Conservation (phyloP, 2,888 invertebrate species). For the Xestoiulus laeticollis region DNA sequence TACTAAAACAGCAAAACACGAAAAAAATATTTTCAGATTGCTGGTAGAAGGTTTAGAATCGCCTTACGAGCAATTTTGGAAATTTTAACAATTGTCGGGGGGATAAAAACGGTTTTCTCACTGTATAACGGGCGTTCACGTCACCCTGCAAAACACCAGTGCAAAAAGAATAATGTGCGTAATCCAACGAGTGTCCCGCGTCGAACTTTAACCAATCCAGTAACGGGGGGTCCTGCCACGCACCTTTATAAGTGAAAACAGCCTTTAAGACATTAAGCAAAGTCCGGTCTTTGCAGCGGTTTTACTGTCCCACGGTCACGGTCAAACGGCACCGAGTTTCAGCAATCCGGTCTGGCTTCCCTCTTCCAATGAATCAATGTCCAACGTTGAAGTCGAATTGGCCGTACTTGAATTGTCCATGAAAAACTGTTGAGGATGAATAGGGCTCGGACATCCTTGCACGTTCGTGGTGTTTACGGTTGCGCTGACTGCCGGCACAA, state of each 20-base stretch:
- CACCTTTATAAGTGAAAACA: constrained; percentile 22
- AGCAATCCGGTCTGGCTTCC: constrained; percentile 60
- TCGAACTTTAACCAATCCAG: neutral
- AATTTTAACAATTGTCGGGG: neutral
- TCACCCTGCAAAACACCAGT: neutral
- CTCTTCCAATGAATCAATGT: constrained; percentile 85
- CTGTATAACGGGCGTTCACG: neutral
- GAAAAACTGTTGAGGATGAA: constrained; percentile 47
- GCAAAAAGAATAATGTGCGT: neutral
- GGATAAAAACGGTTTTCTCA: neutral
- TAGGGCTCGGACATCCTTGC: neutral
- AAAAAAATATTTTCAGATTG: no score
- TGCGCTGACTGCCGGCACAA: neutral
- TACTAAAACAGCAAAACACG: no score
- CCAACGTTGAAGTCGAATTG: constrained; percentile 74
- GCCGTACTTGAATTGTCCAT: constrained; percentile 46
- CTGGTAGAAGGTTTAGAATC: no score
- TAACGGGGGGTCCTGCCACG: neutral
- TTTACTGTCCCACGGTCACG: neutral
- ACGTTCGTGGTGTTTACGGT: neutral
- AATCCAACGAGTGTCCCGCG: constrained; percentile 8
- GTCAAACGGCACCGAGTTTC: constrained; percentile 56
- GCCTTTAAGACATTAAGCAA: neutral
- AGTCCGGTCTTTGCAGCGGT: neutral
- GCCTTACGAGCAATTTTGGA: neutral